A percentile compares a stretch with the other conserved stretches of the same genome.
These are phyloP conservation scores for Thaleichthys pacificus DNA, from an alignment of 2,797 vertebrate species.

Conservation along the genomic window DNA sequence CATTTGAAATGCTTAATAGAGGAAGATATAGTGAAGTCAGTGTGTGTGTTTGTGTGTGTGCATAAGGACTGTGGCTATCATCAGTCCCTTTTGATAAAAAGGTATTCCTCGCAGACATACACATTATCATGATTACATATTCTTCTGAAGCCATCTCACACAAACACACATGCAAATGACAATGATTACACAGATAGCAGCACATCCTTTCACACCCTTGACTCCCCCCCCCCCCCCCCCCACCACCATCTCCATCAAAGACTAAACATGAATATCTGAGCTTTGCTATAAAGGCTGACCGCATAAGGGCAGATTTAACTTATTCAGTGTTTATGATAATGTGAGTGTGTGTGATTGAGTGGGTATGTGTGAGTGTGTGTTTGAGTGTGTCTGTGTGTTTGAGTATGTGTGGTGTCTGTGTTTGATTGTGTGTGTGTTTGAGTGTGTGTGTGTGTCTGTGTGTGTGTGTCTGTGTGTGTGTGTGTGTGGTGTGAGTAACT, in stretches of 20 bases:
- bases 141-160: constrained; percentile 19
- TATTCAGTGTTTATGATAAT: background rate
- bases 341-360: background rate
- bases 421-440: constrained; percentile 8
- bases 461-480: constrained; percentile 10
- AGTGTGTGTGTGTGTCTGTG: constrained; percentile 10
- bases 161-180: constrained; percentile 23
- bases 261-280: no score
- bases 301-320: no score
- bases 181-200: constrained; percentile 24
- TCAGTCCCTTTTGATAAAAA: background rate
- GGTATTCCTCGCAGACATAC: background rate
- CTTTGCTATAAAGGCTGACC: no score
- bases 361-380: background rate
- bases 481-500: constrained; percentile 62
- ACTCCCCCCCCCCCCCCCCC: no score
- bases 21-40: background rate
- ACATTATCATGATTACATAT: constrained; percentile 51
- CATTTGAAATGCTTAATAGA: no score
- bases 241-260: no score
- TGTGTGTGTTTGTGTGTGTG: constrained; percentile 1
- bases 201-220: no score
- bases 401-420: background rate
- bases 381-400: constrained; percentile 14
- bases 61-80: background rate